Evolutionary conservation across 2,797 vertebrate species (phyloP).

Genomic region (Sebastes dallii): DNA sequence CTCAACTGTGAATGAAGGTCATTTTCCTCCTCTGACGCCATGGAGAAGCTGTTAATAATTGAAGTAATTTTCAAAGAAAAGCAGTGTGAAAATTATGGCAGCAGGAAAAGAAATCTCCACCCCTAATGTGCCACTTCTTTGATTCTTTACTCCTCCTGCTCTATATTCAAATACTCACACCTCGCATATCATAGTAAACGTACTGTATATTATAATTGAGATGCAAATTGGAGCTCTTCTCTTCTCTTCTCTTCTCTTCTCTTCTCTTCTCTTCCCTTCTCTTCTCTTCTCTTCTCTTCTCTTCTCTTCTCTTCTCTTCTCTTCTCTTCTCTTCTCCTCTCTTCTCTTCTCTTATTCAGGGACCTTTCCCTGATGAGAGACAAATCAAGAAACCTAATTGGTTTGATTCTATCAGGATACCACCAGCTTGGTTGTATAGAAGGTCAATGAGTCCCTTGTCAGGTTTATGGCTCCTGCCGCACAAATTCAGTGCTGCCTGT

Average conservation of each 20-base stretch:
- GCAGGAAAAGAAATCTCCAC: neutral
- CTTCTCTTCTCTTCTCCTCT: neutral
- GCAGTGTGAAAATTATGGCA: conserved; percentile 28
- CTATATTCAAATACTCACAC: conserved; percentile 15
- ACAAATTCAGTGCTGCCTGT: neutral
- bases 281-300: neutral
- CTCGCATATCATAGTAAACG: neutral
- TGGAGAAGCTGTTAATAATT: conserved; percentile 48
- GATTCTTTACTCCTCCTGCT: neutral
- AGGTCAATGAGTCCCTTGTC: conserved; percentile 9
- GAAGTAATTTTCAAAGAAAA: conserved; percentile 46
- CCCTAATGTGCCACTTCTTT: neutral
- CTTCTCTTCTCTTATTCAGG: neutral
- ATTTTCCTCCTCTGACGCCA: neutral
- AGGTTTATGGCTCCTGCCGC: neutral
- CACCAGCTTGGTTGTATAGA: neutral
- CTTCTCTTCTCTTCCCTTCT: too few relatives aligned
- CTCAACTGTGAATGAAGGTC: conserved; percentile 35
- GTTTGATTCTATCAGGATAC: conserved; percentile 1
- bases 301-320: neutral
- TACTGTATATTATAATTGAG: neutral
- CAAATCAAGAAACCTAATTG: neutral
- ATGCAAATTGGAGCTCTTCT: neutral
- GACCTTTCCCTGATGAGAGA: neutral
- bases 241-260: neutral